These are phyloP conservation scores for Osmerus mordax DNA, from an alignment of 2,113 vertebrate species.

Conservation along the genomic window DNA sequence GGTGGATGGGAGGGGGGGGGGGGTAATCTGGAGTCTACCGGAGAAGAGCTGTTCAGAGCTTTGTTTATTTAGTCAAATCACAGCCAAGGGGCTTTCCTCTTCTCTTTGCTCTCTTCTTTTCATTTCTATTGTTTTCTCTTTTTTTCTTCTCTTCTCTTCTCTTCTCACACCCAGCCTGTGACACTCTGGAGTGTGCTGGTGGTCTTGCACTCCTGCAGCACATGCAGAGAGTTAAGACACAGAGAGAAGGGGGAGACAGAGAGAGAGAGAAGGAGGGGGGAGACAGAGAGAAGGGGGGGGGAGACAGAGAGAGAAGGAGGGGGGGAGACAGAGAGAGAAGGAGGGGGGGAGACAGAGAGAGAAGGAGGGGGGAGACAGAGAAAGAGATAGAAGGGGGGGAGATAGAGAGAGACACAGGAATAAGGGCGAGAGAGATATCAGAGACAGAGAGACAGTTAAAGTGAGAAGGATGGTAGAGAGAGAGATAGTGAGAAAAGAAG, in stretches of 20 bases:
- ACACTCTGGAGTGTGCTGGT: conserved; percentile 45
- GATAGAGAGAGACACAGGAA: neutral
- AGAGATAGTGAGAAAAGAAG: neutral
- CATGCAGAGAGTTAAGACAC: neutral
- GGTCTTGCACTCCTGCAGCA: conserved; percentile 43
- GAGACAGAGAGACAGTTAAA: conserved; percentile 13
- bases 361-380: neutral
- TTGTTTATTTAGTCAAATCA: conserved; percentile 70
- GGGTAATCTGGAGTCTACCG: conserved; percentile 64
- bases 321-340: neutral
- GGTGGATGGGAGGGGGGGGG: conserved; percentile 18
- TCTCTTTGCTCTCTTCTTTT: conserved; percentile 14
- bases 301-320: conserved; percentile 3
- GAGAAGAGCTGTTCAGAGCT: conserved; percentile 54
- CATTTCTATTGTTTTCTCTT: conserved; percentile 6
- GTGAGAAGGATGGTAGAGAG: conserved; percentile 7
- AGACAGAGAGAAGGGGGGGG: conserved; percentile 7
- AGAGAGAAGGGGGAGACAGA: conserved; percentile 14
- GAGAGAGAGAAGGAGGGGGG: neutral
- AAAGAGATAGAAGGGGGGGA: neutral
- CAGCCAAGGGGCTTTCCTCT: conserved; percentile 51
- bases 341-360: conserved; percentile 4
- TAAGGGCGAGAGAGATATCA: conserved; percentile 3
- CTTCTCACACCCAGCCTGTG: conserved; percentile 40
- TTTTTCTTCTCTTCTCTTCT: conserved; percentile 43